Conservation (phyloP, 2,113 vertebrate genomes). For the Egretta garzetta region DNA sequence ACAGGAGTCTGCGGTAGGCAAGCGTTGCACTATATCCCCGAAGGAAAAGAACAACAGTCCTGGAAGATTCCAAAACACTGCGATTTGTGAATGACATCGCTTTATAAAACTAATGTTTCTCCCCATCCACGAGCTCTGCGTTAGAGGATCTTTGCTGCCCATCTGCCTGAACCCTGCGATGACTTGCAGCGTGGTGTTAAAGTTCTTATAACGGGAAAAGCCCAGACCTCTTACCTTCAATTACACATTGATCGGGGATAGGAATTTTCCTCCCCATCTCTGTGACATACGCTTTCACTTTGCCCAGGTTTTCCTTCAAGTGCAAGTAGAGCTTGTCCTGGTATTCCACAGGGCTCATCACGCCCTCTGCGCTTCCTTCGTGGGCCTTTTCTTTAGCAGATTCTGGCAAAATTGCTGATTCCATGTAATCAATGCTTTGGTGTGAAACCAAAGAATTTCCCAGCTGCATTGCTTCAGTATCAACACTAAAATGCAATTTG, state of each 20-base stretch:
- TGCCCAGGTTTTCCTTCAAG: conserved; percentile 85
- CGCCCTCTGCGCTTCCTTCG: conserved; percentile 20
- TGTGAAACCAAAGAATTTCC: conserved; percentile 40
- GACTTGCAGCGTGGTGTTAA: too few species aligned
- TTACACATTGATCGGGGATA: conserved; percentile 86
- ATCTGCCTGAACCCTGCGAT: neutral
- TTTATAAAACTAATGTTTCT: neutral
- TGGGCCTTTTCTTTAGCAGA: neutral
- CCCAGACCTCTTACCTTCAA: conserved; percentile 85
- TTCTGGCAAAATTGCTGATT: conserved; percentile 16
- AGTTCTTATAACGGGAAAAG: neutral
- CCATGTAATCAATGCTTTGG: neutral
- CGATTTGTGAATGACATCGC: neutral
- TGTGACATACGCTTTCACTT: conserved; percentile 81
- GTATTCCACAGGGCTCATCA: neutral
- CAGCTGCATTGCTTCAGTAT: neutral
- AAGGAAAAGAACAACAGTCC: neutral
- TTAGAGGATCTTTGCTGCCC: neutral
- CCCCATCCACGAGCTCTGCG: neutral
- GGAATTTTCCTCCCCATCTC: conserved; percentile 86
- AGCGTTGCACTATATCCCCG: neutral
- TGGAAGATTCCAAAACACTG: neutral
- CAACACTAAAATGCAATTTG: neutral
- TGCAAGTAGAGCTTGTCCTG: conserved; percentile 86
- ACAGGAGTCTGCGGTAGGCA: fast-evolving